A percentile compares a stretch with the other conserved stretches of the same genome.
Evolutionary conservation across 2,888 invertebrate genomes (phyloP).

Genomic region (Pyrrhosoma nymphula): DNA sequence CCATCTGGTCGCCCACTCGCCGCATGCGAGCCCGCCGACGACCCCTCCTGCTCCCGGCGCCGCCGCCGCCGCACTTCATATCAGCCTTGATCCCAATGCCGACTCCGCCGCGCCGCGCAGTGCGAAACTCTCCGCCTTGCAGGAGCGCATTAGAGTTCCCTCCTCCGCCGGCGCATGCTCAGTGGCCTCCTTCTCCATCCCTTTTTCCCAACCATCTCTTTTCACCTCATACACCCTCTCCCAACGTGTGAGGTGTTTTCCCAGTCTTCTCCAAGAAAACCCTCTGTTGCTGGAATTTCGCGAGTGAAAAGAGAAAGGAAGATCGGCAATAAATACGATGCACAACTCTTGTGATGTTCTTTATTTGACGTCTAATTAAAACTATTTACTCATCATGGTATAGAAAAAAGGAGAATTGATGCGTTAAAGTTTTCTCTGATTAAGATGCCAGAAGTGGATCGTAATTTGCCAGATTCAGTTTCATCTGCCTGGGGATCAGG

Average conservation of each 20-base stretch:
- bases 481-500: too few relatives aligned
- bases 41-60: neutral
- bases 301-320: too few relatives aligned
- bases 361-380: too few relatives aligned
- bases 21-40: neutral
- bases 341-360: too few relatives aligned
- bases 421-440: too few relatives aligned
- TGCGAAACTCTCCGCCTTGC: conserved; percentile 4
- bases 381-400: too few relatives aligned
- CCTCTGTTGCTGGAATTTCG: too few relatives aligned
- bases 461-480: too few relatives aligned
- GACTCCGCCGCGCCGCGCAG: neutral
- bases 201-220: neutral
- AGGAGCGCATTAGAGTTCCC: neutral
- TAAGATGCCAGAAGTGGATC: too few relatives aligned
- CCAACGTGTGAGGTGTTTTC: neutral
- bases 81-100: conserved; percentile 61
- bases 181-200: conserved; percentile 32
- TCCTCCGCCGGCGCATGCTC: neutral
- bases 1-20: conserved; percentile 38
- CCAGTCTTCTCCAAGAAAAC: too few relatives aligned
- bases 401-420: too few relatives aligned
- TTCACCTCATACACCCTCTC: conserved; percentile 4
- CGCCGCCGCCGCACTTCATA: conserved; percentile 31
- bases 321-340: too few relatives aligned